A percentile compares a stretch with the other conserved stretches of the same genome.
These are phyloP conservation scores for Patella vulgata DNA, from an alignment of 1,140 invertebrate genomes.

Conservation along the genomic window DNA sequence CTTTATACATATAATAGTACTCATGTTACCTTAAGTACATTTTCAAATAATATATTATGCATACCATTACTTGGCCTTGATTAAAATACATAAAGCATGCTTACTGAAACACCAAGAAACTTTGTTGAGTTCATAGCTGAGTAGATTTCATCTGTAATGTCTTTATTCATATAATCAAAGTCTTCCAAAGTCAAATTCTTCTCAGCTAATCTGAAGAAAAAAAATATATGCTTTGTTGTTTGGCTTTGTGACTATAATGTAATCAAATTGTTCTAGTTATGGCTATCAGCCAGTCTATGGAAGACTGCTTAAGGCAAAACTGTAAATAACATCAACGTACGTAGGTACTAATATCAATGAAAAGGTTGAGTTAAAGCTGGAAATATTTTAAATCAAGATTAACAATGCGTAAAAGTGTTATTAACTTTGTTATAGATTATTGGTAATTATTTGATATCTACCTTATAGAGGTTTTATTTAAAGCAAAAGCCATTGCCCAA, in stretches of 20 bases:
- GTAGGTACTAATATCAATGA: background rate
- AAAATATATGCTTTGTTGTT: too few relatives aligned
- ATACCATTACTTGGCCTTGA: too few relatives aligned
- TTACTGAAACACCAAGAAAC: conserved; percentile 97
- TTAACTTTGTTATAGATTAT: background rate
- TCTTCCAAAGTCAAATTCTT: conserved; percentile 87
- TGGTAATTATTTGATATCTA: conserved; percentile 17
- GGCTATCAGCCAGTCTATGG: too few relatives aligned
- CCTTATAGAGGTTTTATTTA: conserved; percentile 86
- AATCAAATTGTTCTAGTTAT: too few relatives aligned
- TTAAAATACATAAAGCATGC: conserved; percentile 53
- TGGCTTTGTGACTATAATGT: too few relatives aligned
- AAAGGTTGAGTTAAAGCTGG: background rate
- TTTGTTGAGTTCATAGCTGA: conserved; percentile 96
- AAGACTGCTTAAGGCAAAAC: too few relatives aligned
- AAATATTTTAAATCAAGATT: too few relatives aligned
- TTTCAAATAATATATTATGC: too few relatives aligned
- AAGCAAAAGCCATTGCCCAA: conserved; percentile 96
- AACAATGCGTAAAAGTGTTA: too few relatives aligned
- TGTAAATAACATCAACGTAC: conserved; percentile 1
- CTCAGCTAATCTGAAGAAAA: conserved; percentile 66
- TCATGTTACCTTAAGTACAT: too few relatives aligned
- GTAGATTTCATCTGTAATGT: conserved; percentile 95
- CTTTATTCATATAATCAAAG: conserved; percentile 96
- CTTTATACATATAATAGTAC: too few relatives aligned